Evolutionary conservation across 2,113 vertebrate species (phyloP).

Genomic region (Phyllostomus discolor): DNA sequence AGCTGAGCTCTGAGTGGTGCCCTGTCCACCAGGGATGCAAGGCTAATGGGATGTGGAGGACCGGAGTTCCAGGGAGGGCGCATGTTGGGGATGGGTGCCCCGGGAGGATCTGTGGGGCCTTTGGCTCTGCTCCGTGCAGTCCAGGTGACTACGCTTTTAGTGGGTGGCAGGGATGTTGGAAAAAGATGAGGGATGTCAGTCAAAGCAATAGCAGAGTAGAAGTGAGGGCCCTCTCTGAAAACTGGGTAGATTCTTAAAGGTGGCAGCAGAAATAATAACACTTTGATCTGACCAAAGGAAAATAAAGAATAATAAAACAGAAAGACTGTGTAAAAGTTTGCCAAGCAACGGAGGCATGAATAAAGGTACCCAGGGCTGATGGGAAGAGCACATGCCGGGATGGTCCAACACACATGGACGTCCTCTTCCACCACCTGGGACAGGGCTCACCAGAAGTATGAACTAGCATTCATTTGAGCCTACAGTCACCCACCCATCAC

Average conservation of each 20-base stretch:
- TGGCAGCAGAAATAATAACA: neutral
- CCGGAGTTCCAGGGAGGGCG: neutral
- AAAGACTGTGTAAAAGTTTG: neutral
- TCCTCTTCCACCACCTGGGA: neutral
- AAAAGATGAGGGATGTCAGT: neutral
- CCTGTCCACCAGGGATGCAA: neutral
- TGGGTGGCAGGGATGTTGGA: neutral
- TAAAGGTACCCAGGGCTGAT: neutral
- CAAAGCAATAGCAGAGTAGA: neutral
- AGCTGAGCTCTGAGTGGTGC: neutral
- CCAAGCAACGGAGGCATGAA: neutral
- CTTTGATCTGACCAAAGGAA: neutral
- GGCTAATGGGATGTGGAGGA: neutral
- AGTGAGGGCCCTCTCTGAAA: neutral
- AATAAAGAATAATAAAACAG: neutral
- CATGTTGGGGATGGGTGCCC: neutral
- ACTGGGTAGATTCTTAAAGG: neutral
- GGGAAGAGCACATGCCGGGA: rapidly evolving
- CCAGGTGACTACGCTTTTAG: neutral
- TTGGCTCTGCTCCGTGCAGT: neutral
- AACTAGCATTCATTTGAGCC: rapidly evolving
- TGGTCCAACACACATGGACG: neutral
- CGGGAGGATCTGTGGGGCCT: neutral
- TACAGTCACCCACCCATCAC: rapidly evolving
- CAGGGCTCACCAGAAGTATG: neutral